Conservation (phyloP, 2,797 vertebrate species). For the Rachycentron canadum region DNA sequence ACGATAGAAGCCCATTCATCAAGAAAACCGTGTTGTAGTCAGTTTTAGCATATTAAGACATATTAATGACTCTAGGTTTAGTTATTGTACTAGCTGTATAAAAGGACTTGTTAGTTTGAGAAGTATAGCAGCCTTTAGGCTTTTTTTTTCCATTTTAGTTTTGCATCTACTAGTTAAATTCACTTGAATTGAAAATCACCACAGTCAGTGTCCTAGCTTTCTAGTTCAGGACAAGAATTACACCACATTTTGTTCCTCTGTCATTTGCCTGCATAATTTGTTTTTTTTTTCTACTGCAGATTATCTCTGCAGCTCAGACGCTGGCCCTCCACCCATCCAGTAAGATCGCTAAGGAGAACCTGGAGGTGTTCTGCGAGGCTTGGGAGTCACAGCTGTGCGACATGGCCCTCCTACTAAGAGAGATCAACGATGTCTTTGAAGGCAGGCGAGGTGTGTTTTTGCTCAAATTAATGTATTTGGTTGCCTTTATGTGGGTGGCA, state of each 20-base stretch:
- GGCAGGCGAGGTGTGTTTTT: conserved; percentile 91
- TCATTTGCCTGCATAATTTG: not conserved
- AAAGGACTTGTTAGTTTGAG: not conserved
- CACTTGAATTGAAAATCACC: conserved; percentile 13
- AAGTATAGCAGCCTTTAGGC: not conserved
- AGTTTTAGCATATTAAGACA: no score
- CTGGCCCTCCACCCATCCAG: conserved; percentile 96
- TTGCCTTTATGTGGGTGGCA: conserved; percentile 15
- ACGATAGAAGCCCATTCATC: not conserved
- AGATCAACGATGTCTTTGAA: conserved; percentile 96
- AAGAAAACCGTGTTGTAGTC: not conserved
- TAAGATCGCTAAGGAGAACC: conserved; percentile 99
- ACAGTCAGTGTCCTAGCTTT: not conserved
- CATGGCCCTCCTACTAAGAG: conserved; percentile 92
- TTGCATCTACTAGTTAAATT: not conserved
- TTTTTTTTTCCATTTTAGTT: not conserved
- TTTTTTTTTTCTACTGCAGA: conserved; percentile 79
- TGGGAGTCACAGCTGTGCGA: conserved; percentile 98
- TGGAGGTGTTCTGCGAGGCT: conserved; percentile 98
- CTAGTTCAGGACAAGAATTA: not conserved
- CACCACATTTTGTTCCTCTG: not conserved
- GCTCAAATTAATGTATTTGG: not conserved
- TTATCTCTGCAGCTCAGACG: conserved; percentile 97
- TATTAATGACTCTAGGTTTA: not conserved
- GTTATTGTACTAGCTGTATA: not conserved